Base-by-base conservation (phyloP, 2,113 vertebrate genomes). In the Pachycephala philippinensis region DNA sequence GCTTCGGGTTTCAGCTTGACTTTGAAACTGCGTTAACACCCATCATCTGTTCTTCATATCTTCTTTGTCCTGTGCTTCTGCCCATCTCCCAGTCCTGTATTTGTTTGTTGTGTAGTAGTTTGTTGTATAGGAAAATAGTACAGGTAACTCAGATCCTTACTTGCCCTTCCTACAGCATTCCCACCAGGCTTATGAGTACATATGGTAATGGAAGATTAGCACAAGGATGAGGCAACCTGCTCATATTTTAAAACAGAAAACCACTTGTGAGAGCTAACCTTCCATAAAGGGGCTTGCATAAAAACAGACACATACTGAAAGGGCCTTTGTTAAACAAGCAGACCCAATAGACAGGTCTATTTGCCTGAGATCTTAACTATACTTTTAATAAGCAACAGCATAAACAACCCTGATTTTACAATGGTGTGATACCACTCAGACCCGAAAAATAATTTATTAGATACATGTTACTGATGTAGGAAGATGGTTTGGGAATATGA, bases 241-340 rank as follows among this genome's bases (percentile, higher is more conserved):
- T 77, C 21, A 15, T 6, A 22, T 80, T 90, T 86, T 47, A 54
- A 75, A 85, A n/a, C 31, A 76, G 3, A 57, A 65, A 79, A 11
- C 8, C 3, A 1, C 15, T 47, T 79, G 31, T 2, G 1, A 11
- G 21, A 57, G 74, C 85, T 96, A 93, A 94, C 37, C 26, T 95
- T 93, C 83, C 83, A 6, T 70, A 90, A 94, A 68, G 37, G 40
- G 40, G 23, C 64, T 96, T 81, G 59, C 69, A 95, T 88, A 90
- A 91, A 96, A 97, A 7, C 77, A 50, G 30, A 28, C 7, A 40
- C 15, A 79, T 35, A 59, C 16, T 83, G 85, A 96, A 96, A 87
- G 33, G 30, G 59, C 35, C 39, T 7, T 80, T 84, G 26, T 49
- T 60, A 47, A 68, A 30, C 24, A 53, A 72, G 12, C 6, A 69